phyloP scores from a whole-genome alignment of 1,140 invertebrate genomes.

The Drosophila pandora region DNA sequence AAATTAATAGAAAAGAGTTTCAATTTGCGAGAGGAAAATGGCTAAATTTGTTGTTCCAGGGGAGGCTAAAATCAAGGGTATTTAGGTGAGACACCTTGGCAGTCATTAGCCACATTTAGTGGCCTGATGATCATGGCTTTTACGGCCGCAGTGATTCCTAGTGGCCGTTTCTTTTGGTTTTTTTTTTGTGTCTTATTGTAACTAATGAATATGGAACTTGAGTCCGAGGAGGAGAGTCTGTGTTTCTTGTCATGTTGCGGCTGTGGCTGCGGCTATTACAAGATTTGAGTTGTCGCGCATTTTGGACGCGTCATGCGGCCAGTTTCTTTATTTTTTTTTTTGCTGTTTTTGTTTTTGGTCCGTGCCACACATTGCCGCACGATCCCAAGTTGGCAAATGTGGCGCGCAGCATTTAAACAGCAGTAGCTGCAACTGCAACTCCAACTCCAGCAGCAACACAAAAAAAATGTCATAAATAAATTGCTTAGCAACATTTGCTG shows the following conservation, averaged over 20 bases:
- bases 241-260: conserved; percentile 64
- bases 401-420: conserved; percentile 50
- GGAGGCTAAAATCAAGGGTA: conserved; percentile 34
- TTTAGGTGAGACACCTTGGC: conserved; percentile 54
- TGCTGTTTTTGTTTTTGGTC: conserved; percentile 17
- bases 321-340: conserved; percentile 60
- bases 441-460: conserved; percentile 22
- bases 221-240: conserved; percentile 33
- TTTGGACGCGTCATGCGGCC: conserved; percentile 78
- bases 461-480: conserved; percentile 84
- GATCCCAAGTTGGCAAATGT: conserved; percentile 68
- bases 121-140: conserved; percentile 61
- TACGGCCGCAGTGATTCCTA: conserved; percentile 21
- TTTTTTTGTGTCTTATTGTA: conserved; percentile 46
- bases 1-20: conserved; percentile 37
- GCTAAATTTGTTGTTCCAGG: conserved; percentile 19
- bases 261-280: conserved; percentile 56
- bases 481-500: conserved; percentile 83
- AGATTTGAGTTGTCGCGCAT: conserved; percentile 69
- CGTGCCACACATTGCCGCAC: conserved; percentile 78
- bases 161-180: conserved; percentile 5
- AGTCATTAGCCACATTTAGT: conserved; percentile 71
- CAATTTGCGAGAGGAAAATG: conserved; percentile 30
- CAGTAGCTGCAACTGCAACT: conserved; percentile 28
- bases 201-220: conserved; percentile 81